A percentile compares a stretch with the other conserved stretches of the same genome.
Conservation (phyloP, 1,140 invertebrate species). For the Archivesica marissinica region DNA sequence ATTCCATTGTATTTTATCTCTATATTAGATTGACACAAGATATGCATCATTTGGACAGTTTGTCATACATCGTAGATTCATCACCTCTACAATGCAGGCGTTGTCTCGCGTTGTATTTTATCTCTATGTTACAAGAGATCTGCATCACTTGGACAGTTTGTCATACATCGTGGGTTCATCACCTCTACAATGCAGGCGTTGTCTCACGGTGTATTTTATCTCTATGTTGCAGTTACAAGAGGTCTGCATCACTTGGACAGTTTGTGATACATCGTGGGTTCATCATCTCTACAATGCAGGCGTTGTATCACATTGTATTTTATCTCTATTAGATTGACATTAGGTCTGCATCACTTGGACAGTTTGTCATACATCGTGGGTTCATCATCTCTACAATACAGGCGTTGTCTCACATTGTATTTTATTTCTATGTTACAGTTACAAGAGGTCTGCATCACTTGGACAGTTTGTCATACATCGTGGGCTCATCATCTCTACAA, state of each 20-base stretch:
- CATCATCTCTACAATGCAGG: conserved; percentile 99
- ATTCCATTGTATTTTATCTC: too few species aligned
- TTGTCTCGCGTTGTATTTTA: too few species aligned
- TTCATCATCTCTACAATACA: too few species aligned
- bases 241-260: conserved; percentile 97
- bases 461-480: conserved; percentile 99
- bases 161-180: conserved; percentile 99
- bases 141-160: conserved; percentile 98
- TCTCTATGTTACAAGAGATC: conserved; percentile 99
- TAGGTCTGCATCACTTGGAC: conserved; percentile 94
- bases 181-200: conserved; percentile 99
- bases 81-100: too few species aligned
- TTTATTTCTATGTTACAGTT: conserved; percentile 85
- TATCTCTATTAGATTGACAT: conserved; percentile 86
- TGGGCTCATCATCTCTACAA: conserved; percentile 98
- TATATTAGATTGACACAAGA: conserved; percentile 98
- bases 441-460: conserved; percentile 97
- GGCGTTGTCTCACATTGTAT: too few species aligned
- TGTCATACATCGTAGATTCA: too few species aligned
- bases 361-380: too few species aligned
- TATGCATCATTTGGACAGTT: conserved; percentile 98
- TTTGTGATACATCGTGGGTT: conserved; percentile 99
- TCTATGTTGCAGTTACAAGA: conserved; percentile 92
- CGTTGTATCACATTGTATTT: conserved; percentile 99
- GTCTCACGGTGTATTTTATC: conserved; percentile 99